These are phyloP conservation scores for Tenualosa ilisha DNA, from an alignment of 2,797 vertebrate species.

Conservation along the genomic window DNA sequence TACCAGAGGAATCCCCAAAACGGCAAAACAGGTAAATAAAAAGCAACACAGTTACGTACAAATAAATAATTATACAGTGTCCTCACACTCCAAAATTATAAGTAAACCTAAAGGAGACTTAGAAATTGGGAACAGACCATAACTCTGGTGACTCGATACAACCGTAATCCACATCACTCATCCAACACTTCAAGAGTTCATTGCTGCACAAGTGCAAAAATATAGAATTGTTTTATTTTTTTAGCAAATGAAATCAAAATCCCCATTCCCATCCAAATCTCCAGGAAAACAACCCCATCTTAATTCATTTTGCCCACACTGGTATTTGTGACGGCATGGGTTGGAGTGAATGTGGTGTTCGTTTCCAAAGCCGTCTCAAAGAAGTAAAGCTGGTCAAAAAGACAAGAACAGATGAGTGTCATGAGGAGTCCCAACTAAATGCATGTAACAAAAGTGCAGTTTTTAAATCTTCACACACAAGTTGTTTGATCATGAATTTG, in stretches of 20 bases:
- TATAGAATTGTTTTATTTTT: not conserved
- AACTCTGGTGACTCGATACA: too few species aligned
- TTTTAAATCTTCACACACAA: not conserved
- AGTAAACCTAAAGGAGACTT: not conserved
- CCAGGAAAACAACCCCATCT: not conserved
- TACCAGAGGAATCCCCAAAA: not conserved
- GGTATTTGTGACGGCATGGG: conserved; percentile 31
- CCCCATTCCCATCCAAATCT: not conserved
- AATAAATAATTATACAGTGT: conserved; percentile 52
- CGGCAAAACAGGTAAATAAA: conserved; percentile 37
- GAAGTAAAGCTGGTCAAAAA: conserved; percentile 71
- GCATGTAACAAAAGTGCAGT: too few species aligned
- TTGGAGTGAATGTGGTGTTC: conserved; percentile 3
- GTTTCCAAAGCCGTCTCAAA: conserved; percentile 56
- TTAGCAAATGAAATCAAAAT: not conserved
- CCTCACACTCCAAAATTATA: not conserved
- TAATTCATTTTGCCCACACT: conserved; percentile 22
- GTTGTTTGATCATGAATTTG: not conserved
- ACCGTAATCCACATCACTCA: not conserved
- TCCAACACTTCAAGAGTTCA: not conserved
- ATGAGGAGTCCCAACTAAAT: not conserved
- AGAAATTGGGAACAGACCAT: not conserved
- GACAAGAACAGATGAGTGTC: not conserved
- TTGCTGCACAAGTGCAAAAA: conserved; percentile 10
- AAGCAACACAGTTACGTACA: conserved; percentile 34